phyloP scores from a whole-genome alignment of 2,797 vertebrate genomes.

The Paramormyrops hopkinsi region DNA sequence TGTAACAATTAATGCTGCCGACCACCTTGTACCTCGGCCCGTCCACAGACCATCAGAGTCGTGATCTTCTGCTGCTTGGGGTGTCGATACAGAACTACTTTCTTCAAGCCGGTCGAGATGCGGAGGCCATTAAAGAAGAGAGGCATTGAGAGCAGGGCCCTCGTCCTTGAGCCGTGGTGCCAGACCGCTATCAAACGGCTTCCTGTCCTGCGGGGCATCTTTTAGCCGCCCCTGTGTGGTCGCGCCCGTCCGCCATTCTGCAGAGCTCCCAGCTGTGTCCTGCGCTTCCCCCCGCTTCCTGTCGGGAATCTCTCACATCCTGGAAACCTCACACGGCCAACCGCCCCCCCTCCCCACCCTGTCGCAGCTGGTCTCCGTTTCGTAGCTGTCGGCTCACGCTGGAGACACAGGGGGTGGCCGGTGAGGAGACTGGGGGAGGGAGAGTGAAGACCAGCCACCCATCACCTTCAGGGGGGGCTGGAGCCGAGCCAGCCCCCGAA shows the following conservation, averaged over 20 bases:
- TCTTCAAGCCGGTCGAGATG: background rate
- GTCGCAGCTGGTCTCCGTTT: background rate
- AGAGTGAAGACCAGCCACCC: conserved; percentile 21
- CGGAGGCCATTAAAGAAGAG: background rate
- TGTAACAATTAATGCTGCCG: conserved; percentile 44
- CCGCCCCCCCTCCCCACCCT: background rate
- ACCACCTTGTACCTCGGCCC: conserved; percentile 39
- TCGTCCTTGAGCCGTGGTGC: background rate
- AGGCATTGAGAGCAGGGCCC: background rate
- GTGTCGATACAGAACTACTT: background rate
- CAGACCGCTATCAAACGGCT: background rate
- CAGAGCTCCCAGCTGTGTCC: conserved; percentile 6
- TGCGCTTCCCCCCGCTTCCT: background rate
- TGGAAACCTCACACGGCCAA: background rate
- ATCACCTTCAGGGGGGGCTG: background rate
- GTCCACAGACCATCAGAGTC: conserved; percentile 24
- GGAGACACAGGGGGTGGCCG: background rate
- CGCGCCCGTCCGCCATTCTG: background rate
- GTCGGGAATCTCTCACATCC: background rate
- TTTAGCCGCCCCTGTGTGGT: background rate
- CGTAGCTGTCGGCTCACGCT: background rate
- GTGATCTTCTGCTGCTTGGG: background rate
- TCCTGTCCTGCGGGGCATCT: background rate
- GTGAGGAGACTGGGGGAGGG: background rate
- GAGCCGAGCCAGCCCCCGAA: conserved; percentile 3